These are phyloP conservation scores for Antitype chi DNA, from an alignment of 2,888 invertebrate genomes.

Conservation along the genomic window DNA sequence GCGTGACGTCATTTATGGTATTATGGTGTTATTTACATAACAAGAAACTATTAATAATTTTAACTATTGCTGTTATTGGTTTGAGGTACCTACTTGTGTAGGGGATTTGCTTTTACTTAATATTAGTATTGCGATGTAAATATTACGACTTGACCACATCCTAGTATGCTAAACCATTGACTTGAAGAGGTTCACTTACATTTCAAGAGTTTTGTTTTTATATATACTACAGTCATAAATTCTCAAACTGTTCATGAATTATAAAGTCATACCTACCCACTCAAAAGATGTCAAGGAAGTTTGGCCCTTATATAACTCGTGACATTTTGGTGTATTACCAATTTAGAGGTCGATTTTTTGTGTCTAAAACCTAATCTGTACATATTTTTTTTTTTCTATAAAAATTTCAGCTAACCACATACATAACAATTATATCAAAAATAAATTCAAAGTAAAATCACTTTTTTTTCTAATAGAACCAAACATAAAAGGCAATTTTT, in stretches of 20 bases:
- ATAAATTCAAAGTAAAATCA: neutral
- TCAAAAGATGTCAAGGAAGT: neutral
- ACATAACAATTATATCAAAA: neutral
- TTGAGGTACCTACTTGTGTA: neutral
- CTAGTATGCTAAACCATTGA: constrained; percentile 14
- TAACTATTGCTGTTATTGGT: neutral
- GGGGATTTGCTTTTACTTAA: constrained; percentile 15
- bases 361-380: neutral
- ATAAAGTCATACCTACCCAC: too few species aligned
- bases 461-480: neutral
- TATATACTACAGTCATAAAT: too few species aligned
- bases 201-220: neutral
- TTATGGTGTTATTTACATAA: neutral
- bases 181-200: constrained; percentile 21
- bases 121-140: neutral
- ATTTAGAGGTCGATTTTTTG: too few species aligned
- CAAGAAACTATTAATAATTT: neutral
- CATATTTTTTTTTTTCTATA: too few species aligned
- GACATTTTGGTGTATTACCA: neutral
- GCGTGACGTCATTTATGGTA: neutral
- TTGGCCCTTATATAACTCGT: neutral
- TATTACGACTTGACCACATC: constrained; percentile 29
- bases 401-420: too few species aligned
- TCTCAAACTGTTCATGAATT: neutral
- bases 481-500: neutral